Evolutionary conservation across 2,113 vertebrate genomes (phyloP).

Genomic region (Heptranchias perlo): DNA sequence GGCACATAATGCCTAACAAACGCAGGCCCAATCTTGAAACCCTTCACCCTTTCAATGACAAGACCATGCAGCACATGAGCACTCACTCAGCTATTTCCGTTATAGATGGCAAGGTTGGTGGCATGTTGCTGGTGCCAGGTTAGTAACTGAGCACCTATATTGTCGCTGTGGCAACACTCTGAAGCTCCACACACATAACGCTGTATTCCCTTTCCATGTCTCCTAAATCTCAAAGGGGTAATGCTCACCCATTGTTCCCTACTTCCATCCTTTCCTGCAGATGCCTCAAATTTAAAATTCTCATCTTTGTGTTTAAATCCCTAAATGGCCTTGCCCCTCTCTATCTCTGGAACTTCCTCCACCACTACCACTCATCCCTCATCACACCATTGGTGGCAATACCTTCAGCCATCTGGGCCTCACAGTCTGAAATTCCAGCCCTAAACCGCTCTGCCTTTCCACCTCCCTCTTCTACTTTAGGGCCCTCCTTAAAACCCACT

Average conservation of each 20-base stretch:
- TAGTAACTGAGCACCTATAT: neutral
- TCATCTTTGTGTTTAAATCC: neutral
- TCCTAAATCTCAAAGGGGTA: neutral
- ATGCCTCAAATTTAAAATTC: neutral
- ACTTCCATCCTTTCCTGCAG: neutral
- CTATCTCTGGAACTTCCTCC: neutral
- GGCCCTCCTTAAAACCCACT: neutral
- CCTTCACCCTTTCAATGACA: neutral
- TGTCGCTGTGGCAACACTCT: neutral
- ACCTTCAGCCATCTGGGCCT: too few relatives aligned
- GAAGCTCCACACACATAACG: neutral
- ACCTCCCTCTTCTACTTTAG: neutral
- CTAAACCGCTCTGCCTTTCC: neutral
- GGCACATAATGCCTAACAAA: neutral
- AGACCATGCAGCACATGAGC: neutral
- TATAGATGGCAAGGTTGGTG: neutral
- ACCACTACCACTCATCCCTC: neutral
- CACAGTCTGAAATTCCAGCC: neutral
- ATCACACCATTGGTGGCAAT: too few relatives aligned
- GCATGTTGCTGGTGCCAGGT: neutral
- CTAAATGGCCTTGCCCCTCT: neutral
- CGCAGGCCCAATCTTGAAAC: neutral
- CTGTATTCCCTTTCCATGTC: neutral
- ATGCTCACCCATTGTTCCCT: neutral
- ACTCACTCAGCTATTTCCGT: neutral